phyloP scores from a whole-genome alignment of 2,797 vertebrate genomes.

The Gila robusta region DNA sequence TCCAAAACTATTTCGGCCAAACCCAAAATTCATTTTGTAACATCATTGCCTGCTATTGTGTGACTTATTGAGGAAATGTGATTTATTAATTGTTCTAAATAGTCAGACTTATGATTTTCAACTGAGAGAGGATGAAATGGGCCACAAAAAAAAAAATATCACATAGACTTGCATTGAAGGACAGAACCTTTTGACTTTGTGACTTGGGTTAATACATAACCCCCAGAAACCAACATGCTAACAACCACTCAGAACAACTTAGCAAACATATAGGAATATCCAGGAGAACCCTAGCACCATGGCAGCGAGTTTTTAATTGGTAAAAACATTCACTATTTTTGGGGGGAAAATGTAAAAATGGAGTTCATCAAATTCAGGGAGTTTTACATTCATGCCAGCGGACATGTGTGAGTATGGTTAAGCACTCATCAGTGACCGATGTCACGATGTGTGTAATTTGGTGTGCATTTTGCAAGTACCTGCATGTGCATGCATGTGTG shows the following conservation, averaged over 20 bases:
- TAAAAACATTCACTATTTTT: not conserved
- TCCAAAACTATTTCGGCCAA: not conserved
- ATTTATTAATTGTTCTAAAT: not conserved
- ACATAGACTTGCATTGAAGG: not conserved
- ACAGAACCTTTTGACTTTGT: not conserved
- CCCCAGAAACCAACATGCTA: not conserved
- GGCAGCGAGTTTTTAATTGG: not conserved
- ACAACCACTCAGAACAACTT: not conserved
- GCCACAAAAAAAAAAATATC: not conserved
- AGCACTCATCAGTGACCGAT: slow-evolving; percentile 47
- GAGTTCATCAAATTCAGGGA: not conserved
- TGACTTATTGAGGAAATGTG: not conserved
- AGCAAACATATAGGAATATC: not conserved
- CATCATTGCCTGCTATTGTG: not conserved
- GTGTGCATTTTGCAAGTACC: slow-evolving; percentile 39
- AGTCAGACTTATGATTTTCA: not conserved
- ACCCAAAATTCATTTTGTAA: not conserved
- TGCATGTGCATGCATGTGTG: slow-evolving; percentile 54
- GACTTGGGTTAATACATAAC: not conserved
- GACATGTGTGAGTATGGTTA: slow-evolving; percentile 18
- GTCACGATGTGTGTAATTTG: slow-evolving; percentile 26
- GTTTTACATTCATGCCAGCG: not conserved
- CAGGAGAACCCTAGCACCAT: not conserved
- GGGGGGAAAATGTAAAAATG: not conserved
- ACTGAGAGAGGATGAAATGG: not conserved